A percentile compares a stretch with the other conserved stretches of the same genome.
Evolutionary conservation across 2,113 vertebrate species (phyloP).

Genomic region (Heterocephalus glaber): DNA sequence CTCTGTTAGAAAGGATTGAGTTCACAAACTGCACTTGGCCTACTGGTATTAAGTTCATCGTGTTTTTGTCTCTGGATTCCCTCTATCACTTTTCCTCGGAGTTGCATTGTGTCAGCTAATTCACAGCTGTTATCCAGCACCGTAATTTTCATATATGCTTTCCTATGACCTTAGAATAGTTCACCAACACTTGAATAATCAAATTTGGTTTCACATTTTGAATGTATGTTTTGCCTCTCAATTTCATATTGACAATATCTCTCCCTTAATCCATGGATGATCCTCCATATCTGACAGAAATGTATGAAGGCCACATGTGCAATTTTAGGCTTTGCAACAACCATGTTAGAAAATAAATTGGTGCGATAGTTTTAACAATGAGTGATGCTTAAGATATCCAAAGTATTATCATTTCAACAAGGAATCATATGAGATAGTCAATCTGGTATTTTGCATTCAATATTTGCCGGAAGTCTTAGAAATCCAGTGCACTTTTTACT

Average conservation of each 20-base stretch:
- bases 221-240: not conserved
- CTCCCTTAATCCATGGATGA: not conserved
- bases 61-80: not conserved
- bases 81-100: not conserved
- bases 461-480: not conserved
- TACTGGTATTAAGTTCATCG: not conserved
- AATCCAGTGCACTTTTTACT: not conserved
- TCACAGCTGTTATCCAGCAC: not conserved
- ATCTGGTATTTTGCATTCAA: not conserved
- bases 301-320: not conserved
- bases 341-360: not conserved
- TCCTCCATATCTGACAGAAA: not conserved
- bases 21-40: not conserved
- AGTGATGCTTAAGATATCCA: not conserved
- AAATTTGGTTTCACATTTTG: not conserved
- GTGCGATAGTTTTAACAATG: conserved; percentile 21
- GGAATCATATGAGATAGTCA: not conserved
- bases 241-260: not conserved
- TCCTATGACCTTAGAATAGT: not conserved
- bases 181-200: not conserved
- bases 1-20: not conserved
- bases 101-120: not conserved
- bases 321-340: not conserved
- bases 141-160: not conserved
- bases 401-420: not conserved